These are phyloP conservation scores for Drosophila anomalata DNA, from an alignment of 2,888 invertebrate genomes.

Conservation along the genomic window DNA sequence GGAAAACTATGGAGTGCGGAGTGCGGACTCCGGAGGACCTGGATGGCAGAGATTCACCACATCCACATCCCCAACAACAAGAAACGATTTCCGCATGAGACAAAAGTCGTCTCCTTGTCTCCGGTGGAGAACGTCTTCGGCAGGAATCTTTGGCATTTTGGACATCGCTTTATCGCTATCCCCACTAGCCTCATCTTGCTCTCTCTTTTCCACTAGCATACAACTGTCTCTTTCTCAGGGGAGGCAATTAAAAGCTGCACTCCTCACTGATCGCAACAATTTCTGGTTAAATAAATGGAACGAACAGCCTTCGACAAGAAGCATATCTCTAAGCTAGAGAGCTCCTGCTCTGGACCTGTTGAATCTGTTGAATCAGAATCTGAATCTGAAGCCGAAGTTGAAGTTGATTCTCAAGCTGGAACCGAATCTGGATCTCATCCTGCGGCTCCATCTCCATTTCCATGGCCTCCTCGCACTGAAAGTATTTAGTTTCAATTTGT, in stretches of 20 bases:
- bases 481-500: slow-evolving; percentile 84
- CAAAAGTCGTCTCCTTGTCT: slow-evolving; percentile 68
- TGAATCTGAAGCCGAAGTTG: slow-evolving; percentile 13
- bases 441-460: slow-evolving; percentile 51
- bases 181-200: slow-evolving; percentile 11
- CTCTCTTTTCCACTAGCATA: slow-evolving; percentile 2
- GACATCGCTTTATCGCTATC: slow-evolving; percentile 60
- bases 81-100: slow-evolving; percentile 69
- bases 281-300: slow-evolving; percentile 75
- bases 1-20: slow-evolving; percentile 34
- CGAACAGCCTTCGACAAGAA: slow-evolving; percentile 52
- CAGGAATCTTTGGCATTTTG: slow-evolving; percentile 70
- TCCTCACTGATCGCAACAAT: slow-evolving; percentile 78
- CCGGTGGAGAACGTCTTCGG: slow-evolving; percentile 44
- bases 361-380: slow-evolving; percentile 9
- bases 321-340: slow-evolving; percentile 46
- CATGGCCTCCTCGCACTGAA: slow-evolving; percentile 55
- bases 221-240: slow-evolving; percentile 14
- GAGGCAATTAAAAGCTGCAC: slow-evolving; percentile 67
- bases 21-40: slow-evolving; percentile 10
- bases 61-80: slow-evolving; percentile 14
- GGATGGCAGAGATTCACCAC: slow-evolving; percentile 7
- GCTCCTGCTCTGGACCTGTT: slow-evolving; percentile 24
- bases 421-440: slow-evolving; percentile 43
- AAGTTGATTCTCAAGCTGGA: slow-evolving; percentile 9